Percentiles rank a stretch among this genome's conserved stretches.
Evolutionary conservation across 2,888 invertebrate species (phyloP).

Genomic region (Hypolimnas misippus): DNA sequence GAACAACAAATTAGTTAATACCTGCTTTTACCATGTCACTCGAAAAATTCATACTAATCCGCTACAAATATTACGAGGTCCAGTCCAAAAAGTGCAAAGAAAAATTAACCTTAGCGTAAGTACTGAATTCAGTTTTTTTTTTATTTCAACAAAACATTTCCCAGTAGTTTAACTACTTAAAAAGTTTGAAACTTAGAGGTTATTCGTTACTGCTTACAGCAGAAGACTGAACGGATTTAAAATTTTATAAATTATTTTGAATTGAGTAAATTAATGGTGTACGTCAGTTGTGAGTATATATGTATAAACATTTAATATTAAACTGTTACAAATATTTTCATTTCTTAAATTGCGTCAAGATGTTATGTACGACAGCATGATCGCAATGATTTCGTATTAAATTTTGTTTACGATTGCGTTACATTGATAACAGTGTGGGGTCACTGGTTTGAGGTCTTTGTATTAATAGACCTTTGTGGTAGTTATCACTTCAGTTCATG

Average conservation of each 20-base stretch:
- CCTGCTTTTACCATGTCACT: conserved; percentile 53
- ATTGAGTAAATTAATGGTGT: neutral
- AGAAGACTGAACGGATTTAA: neutral
- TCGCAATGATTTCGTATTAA: conserved; percentile 45
- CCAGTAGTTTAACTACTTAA: neutral
- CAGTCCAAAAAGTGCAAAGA: conserved; percentile 51
- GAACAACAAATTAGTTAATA: conserved; percentile 59
- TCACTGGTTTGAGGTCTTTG: conserved; percentile 58
- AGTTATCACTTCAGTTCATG: conserved; percentile 51
- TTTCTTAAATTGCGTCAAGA: conserved; percentile 22
- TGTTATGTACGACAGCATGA: conserved; percentile 28
- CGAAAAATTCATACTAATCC: conserved; percentile 50
- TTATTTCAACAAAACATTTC: conserved; percentile 9
- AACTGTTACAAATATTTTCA: neutral
- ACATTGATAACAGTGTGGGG: conserved; percentile 61
- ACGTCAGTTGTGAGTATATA: neutral
- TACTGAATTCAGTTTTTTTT: conserved; percentile 17
- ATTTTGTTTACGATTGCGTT: conserved; percentile 72
- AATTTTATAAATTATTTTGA: neutral
- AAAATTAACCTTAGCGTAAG: conserved; percentile 68
- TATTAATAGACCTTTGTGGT: conserved; percentile 46
- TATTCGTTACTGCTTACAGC: neutral
- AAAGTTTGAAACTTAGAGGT: conserved; percentile 3
- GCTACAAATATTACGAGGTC: conserved; percentile 45
- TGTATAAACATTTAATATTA: neutral